Evolutionary conservation across 2,888 invertebrate species (phyloP).

Genomic region (Phaedon cochleariae): DNA sequence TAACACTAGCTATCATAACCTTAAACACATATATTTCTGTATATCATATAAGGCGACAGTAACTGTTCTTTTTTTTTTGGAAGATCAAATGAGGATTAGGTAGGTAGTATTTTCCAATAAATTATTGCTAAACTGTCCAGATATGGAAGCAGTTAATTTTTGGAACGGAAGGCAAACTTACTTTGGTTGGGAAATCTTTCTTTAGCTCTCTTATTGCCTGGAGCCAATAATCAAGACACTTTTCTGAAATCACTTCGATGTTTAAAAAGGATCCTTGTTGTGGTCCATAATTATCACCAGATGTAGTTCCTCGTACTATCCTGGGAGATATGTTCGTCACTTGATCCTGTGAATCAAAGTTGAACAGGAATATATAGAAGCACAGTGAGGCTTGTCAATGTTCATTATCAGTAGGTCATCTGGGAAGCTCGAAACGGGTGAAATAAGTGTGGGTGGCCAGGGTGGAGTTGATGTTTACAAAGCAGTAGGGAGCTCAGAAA

Average conservation of each 20-base stretch:
- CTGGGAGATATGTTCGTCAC: conserved; percentile 98
- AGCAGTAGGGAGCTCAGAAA: no score
- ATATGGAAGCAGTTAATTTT: conserved; percentile 40
- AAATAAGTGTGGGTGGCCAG: no score
- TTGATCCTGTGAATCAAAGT: conserved; percentile 81
- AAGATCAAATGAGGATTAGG: no score
- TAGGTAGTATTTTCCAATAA: no score
- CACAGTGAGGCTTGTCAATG: no score
- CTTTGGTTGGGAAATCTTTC: conserved; percentile 89
- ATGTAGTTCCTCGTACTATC: conserved; percentile 92
- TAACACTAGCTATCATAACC: conserved; percentile 94
- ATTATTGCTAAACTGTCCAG: no score
- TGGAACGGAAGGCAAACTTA: conserved; percentile 50
- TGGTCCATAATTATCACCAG: conserved; percentile 91
- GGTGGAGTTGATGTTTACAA: no score
- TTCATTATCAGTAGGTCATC: no score
- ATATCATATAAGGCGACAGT: no score
- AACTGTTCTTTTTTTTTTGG: no score
- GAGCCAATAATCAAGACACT: conserved; percentile 93
- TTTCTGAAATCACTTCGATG: conserved; percentile 98
- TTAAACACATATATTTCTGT: conserved; percentile 55
- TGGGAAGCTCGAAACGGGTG: no score
- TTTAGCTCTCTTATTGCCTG: conserved; percentile 88
- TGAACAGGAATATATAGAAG: no score
- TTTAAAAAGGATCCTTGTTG: conserved; percentile 97